A percentile compares a stretch with the other conserved stretches of the same genome.
Evolutionary conservation across 2,797 vertebrate genomes (phyloP).

Genomic region (Anguilla obscura): DNA sequence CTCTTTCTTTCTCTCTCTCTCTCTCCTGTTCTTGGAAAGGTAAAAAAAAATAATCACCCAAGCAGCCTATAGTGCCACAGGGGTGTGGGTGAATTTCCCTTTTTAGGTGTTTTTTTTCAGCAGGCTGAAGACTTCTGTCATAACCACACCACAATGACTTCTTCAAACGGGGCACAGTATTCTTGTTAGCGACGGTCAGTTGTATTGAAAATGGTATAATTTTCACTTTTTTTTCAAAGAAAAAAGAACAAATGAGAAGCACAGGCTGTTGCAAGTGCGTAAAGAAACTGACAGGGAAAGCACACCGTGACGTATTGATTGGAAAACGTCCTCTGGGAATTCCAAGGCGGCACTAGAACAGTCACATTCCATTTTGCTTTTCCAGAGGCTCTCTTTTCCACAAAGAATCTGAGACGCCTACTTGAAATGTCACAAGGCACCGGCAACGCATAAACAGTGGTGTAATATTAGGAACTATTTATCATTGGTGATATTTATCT

Average conservation of each 20-base stretch:
- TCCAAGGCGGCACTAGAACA: neutral
- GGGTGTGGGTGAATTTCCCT: conserved; percentile 7
- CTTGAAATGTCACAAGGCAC: neutral
- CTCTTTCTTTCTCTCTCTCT: neutral
- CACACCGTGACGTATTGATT: conserved; percentile 8
- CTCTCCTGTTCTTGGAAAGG: conserved; percentile 67
- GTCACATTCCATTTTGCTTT: neutral
- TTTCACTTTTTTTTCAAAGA: neutral
- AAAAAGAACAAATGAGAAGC: neutral
- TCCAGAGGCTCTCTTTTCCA: neutral
- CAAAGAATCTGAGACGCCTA: neutral
- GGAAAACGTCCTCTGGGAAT: neutral
- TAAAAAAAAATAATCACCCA: conserved; percentile 38
- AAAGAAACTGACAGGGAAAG: neutral
- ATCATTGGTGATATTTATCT: neutral
- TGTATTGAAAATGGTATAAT: neutral
- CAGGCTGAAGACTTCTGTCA: neutral
- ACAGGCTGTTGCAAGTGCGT: neutral
- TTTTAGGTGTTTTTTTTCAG: neutral
- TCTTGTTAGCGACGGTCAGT: neutral
- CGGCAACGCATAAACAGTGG: neutral
- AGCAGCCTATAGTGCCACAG: conserved; percentile 41
- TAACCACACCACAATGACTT: neutral
- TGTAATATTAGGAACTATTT: neutral
- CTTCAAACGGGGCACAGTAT: neutral